Evolutionary conservation across 2,888 invertebrate genomes (phyloP), one percentile per base, ranked within the genome.

Genomic region (Netelia melanura): DNA sequence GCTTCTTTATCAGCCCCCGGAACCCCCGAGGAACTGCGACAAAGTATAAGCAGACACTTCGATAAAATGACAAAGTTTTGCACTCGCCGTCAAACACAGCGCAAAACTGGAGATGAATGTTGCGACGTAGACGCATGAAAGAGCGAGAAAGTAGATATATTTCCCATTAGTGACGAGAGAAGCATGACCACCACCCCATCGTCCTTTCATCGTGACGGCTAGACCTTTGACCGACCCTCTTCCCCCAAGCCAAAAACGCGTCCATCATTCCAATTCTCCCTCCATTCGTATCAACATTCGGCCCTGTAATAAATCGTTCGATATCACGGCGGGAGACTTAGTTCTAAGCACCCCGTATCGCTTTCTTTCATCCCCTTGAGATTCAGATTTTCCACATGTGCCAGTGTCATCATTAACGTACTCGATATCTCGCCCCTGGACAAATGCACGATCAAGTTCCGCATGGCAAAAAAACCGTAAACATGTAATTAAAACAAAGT

Each of bases 1-100:
- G 79, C 83, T 85, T 62, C 43, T 25, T 54, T 56, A 11, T 43
- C 43, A 17, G 5, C 71, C 38, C 65, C 54, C 23, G 65, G 21
- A 17, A 8, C 71, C 38, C 65, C 56, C 23, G 56, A 48, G 9
- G 3, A 48, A 44, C 74, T 21, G 48, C 67, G 61, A 54, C 25
- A 30, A 30, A 58, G 74, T 75, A 76, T 25, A 71, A 38, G 14
- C 11, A 62, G 79, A 79, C 62, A 76, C 84, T 70, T 87, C 85
- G 84, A 87, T 86, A 78, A 86, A 84, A 84, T 87, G 80, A 86
- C 87, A 87, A 87, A 87, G 82, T 87, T 86, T 84, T 68, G 58
- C 72, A 79, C 84, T 86, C 76, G 65, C 56, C 65, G 62, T 68
- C 38, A 21, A 85, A 76, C 85, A 78, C 79, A 67, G 79, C 81